These are phyloP conservation scores for Paragorgia papillata DNA, from an alignment of 92 coral and sea anemone genomes.

Conservation along the genomic window DNA sequence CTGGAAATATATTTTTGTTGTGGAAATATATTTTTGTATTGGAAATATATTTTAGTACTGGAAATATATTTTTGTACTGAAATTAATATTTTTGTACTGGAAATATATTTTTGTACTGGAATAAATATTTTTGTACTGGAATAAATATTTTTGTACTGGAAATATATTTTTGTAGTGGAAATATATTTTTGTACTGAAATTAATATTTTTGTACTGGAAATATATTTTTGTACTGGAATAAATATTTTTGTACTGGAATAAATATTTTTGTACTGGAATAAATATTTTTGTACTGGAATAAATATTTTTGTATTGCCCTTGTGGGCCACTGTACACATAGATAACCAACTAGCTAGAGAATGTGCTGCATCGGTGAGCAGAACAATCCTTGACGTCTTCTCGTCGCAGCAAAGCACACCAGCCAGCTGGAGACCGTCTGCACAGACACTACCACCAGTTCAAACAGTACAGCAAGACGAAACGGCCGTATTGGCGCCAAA, in stretches of 20 bases:
- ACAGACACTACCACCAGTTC: too few species aligned
- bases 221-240: slow-evolving; percentile 9
- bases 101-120: slow-evolving; percentile 8
- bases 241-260: neutral
- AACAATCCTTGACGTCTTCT: too few species aligned
- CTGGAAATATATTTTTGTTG: neutral
- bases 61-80: neutral
- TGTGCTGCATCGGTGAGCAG: too few species aligned
- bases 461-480: too few species aligned
- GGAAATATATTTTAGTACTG: slow-evolving; percentile 15
- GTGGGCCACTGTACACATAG: slow-evolving; percentile 9
- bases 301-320: slow-evolving; percentile 22
- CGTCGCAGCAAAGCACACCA: too few species aligned
- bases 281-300: too few species aligned
- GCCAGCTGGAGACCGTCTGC: too few species aligned
- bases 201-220: slow-evolving; percentile 22
- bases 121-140: neutral
- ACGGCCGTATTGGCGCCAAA: too few species aligned
- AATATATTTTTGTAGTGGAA: too few species aligned
- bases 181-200: too few species aligned
- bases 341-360: too few species aligned
- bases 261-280: too few species aligned
- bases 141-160: neutral
- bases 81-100: neutral
- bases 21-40: neutral